Conservation (phyloP, 2,888 invertebrate species). For the Erannis defoliaria region DNA sequence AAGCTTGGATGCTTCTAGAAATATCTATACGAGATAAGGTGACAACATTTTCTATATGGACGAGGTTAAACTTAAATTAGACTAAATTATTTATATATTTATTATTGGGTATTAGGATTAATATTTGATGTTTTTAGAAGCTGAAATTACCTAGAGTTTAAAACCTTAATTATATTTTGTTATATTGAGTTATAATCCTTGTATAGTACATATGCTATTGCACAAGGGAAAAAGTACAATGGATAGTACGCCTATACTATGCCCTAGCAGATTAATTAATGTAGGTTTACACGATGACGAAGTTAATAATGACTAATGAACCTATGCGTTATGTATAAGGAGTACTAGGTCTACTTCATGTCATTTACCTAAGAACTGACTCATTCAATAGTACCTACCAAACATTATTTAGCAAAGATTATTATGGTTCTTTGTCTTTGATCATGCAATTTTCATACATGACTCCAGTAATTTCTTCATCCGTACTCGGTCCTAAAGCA, state of each 20-base stretch:
- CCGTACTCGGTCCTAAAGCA: neutral
- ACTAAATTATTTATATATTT: neutral
- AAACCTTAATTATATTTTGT: too few species aligned
- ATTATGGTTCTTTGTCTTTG: constrained; percentile 23
- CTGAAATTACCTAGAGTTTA: too few species aligned
- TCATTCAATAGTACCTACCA: constrained; percentile 11
- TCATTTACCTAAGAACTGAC: neutral
- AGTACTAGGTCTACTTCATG: too few species aligned
- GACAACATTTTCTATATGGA: neutral
- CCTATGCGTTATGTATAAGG: too few species aligned
- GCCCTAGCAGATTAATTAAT: too few species aligned
- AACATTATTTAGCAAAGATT: neutral
- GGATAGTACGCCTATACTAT: too few species aligned
- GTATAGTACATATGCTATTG: too few species aligned
- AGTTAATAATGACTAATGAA: neutral
- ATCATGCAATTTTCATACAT: too few species aligned
- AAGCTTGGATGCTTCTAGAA: neutral
- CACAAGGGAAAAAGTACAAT: too few species aligned
- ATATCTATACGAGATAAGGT: neutral
- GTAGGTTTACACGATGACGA: too few species aligned
- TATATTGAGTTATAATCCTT: too few species aligned
- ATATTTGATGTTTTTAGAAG: neutral
- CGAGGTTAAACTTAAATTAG: neutral
- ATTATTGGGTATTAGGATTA: neutral
- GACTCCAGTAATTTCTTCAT: too few species aligned